Evolutionary conservation across 2,797 vertebrate species (phyloP).

Genomic region (Emys orbicularis): DNA sequence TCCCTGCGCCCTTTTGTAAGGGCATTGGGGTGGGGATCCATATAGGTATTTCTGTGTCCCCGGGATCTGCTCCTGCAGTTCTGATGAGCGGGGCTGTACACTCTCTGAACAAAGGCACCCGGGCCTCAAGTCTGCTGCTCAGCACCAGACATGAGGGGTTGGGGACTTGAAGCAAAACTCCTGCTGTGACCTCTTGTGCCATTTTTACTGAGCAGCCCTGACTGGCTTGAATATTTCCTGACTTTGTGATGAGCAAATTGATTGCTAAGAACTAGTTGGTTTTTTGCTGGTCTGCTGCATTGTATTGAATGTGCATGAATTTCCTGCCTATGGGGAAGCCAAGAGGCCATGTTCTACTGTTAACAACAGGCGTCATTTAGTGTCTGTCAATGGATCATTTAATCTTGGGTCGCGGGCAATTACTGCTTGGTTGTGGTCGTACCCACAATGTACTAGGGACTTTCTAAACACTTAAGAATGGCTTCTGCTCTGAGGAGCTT

Average conservation of each 20-base stretch:
- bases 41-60: background rate
- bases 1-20: rapidly evolving
- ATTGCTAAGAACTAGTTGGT: background rate
- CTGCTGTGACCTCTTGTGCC: background rate
- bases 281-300: background rate
- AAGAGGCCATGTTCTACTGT: background rate
- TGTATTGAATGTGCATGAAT: background rate
- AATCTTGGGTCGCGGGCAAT: background rate
- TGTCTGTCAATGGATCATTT: background rate
- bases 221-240: background rate
- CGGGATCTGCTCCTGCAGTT: background rate
- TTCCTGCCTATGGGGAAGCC: background rate
- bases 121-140: background rate
- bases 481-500: background rate
- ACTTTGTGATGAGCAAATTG: background rate
- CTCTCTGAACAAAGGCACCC: background rate
- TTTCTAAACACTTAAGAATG: background rate
- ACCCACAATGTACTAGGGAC: background rate
- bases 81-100: background rate
- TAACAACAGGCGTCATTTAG: background rate
- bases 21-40: rapidly evolving
- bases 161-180: background rate
- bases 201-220: background rate
- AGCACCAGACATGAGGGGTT: background rate
- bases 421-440: background rate